Conservation (phyloP, 2,113 vertebrate species). For the Pelusios castaneus region DNA sequence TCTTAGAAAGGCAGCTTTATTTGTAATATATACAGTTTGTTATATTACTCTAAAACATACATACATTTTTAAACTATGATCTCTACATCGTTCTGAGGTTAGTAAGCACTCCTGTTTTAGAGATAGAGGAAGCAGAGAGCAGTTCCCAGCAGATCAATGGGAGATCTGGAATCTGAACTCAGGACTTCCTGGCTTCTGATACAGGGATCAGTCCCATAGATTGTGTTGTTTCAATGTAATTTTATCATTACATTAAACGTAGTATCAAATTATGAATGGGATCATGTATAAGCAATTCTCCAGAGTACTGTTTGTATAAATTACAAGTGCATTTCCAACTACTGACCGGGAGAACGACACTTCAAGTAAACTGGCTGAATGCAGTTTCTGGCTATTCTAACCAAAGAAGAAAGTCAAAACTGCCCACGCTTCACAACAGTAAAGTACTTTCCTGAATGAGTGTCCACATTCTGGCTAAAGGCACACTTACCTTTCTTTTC, state of each 20-base stretch:
- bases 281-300: background rate
- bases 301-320: background rate
- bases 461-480: background rate
- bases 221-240: background rate
- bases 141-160: background rate
- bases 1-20: background rate
- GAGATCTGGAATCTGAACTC: background rate
- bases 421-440: rapidly evolving
- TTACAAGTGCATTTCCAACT: background rate
- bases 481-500: constrained; percentile 90
- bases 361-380: background rate
- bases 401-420: background rate
- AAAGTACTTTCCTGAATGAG: background rate
- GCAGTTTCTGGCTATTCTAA: background rate
- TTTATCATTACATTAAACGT: background rate
- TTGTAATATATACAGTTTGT: background rate
- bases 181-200: background rate
- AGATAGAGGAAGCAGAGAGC: background rate
- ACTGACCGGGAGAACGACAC: background rate
- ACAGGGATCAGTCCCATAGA: rapidly evolving
- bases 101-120: background rate
- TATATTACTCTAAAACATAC: background rate
- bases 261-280: background rate
- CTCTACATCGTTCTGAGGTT: background rate
- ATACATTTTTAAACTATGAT: background rate